Base-by-base conservation (phyloP, 2,797 vertebrate species). In the Phrynocephalus guinanensis region DNA sequence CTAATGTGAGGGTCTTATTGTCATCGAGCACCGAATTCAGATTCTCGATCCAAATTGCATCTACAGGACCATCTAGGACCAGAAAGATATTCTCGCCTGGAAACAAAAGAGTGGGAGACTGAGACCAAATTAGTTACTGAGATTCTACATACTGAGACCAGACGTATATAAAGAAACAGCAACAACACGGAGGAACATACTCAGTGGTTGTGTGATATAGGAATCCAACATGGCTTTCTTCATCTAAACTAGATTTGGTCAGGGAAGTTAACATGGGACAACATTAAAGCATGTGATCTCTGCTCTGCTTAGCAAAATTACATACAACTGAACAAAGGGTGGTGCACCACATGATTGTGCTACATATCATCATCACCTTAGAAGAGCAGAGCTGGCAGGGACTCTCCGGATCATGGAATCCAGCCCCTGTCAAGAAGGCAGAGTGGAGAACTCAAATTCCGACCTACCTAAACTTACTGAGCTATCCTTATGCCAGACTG, bases 1-100 rank as follows among this genome's bases (percentile, higher is more conserved):
- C 97, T 79, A 97, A 87, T 1, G 97, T 97, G 66, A 97, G 96
- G 0, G 96, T 97, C 90, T 97, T 97, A 87, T 97, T 97, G 86
- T 97, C 97, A 10, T 97, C 97, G 87, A 97, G 91, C 92, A 97
- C 97, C 0, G 97, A 97, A 92, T 97, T 97, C 90, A 97, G 94
- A 91, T 97, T 97, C 92, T 97, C 97, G 60, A 97, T 97, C 97
- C 97, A 97, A 91, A 97, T 96, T 76, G 97, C 97, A 89, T 97
- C 97, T 30, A 97, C 97, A 1, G 97, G 97, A n/a, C 97, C 97
- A 87, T 97, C 97, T 88, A 97, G 94, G 92, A 97, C 78, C 52
- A 97, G 94, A 92, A 97, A 97, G 13, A 96, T 92, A 89, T 97
- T 97, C 94, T 97, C 96, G 77, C 96, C 97, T 97, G 91, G 70